A percentile compares a stretch with the other conserved stretches of the same genome.
phyloP scores from a whole-genome alignment of 2,113 vertebrate genomes.

The Chaenogobius annularis region DNA sequence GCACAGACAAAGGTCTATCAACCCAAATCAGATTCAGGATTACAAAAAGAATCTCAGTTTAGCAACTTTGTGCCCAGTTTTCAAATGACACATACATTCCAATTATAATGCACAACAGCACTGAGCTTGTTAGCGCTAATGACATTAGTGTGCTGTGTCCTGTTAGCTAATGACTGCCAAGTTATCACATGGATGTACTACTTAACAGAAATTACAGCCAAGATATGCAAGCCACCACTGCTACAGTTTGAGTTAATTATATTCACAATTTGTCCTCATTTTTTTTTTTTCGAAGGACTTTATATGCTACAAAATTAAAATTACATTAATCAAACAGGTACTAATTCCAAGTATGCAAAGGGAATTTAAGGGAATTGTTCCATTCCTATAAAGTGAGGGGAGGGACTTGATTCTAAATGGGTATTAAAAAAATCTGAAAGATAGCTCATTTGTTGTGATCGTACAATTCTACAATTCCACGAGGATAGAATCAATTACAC shows the following conservation, averaged over 20 bases:
- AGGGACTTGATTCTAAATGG: background rate
- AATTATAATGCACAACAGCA: slow-evolving; percentile 41
- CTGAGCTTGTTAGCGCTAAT: slow-evolving; percentile 46
- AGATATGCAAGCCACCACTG: slow-evolving; percentile 19
- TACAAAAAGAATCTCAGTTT: background rate
- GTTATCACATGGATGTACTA: slow-evolving; percentile 34
- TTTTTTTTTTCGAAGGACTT: slow-evolving; percentile 10
- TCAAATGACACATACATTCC: slow-evolving; percentile 17
- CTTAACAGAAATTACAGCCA: slow-evolving; percentile 32
- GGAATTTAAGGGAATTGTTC: background rate
- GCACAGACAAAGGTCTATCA: background rate
- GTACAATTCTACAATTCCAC: background rate
- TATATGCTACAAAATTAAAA: slow-evolving; percentile 25
- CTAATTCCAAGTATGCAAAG: slow-evolving; percentile 5
- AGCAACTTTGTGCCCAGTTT: background rate
- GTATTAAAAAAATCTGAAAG: background rate
- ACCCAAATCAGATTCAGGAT: background rate
- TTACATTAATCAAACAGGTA: slow-evolving; percentile 35
- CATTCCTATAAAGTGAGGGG: background rate
- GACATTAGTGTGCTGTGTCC: slow-evolving; percentile 36
- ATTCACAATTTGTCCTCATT: slow-evolving; percentile 20
- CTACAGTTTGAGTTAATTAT: slow-evolving; percentile 16
- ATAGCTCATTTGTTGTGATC: background rate
- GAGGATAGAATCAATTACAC: background rate
- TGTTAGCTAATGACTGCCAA: slow-evolving; percentile 39